phyloP scores from a whole-genome alignment of 1,140 invertebrate species.

The Apis laboriosa region DNA sequence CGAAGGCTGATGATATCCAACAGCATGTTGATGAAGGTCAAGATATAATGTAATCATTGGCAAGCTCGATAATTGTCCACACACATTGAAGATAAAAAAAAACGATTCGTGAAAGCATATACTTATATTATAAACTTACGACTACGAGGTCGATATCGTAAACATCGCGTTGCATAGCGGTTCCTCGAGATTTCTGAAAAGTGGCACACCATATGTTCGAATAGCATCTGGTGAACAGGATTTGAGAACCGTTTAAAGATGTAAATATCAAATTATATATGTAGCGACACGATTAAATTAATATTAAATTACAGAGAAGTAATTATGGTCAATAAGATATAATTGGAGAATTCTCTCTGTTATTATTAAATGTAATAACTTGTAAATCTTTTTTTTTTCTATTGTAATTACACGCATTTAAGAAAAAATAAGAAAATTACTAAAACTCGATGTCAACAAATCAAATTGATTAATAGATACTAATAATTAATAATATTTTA shows the following conservation, averaged over 20 bases:
- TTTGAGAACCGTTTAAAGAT: constrained; percentile 19
- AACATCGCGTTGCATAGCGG: constrained; percentile 60
- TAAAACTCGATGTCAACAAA: too few relatives aligned
- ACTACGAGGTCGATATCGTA: constrained; percentile 19
- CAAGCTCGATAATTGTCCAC: constrained; percentile 26
- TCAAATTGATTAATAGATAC: too few relatives aligned
- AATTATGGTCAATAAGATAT: background rate
- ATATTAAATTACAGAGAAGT: background rate
- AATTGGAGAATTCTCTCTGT: too few relatives aligned
- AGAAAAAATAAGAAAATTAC: too few relatives aligned
- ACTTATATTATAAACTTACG: constrained; percentile 5
- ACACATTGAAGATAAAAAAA: background rate
- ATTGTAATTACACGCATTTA: too few relatives aligned
- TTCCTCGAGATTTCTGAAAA: constrained; percentile 61
- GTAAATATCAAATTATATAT: constrained; percentile 1
- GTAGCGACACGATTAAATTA: background rate
- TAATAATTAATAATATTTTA: too few relatives aligned
- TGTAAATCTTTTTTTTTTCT: too few relatives aligned
- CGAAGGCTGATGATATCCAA: background rate
- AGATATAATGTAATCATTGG: constrained; percentile 2
- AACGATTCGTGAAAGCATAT: constrained; percentile 1
- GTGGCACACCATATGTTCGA: constrained; percentile 69
- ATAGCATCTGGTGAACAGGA: constrained; percentile 61
- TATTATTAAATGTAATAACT: too few relatives aligned
- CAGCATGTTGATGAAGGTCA: background rate